Evolutionary conservation across 2,888 invertebrate species (phyloP).

Genomic region (Lepas anatifera): DNA sequence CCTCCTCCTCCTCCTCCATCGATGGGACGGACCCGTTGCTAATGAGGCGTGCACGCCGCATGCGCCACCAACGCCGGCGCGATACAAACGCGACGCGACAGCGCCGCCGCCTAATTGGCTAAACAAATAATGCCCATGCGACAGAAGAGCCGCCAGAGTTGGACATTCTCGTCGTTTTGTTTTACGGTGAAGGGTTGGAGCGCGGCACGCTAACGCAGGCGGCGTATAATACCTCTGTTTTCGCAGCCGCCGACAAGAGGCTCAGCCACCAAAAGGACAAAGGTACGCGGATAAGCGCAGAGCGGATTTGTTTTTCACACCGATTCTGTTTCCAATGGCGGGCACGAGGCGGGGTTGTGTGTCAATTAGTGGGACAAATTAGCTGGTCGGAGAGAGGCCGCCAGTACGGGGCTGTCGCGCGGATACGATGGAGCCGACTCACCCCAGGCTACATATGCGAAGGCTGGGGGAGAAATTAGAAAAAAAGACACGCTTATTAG

Average conservation of each 20-base stretch:
- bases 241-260: not conserved
- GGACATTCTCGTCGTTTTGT: not conserved
- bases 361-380: not conserved
- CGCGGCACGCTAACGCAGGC: no score
- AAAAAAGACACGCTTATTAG: no score
- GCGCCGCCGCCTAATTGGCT: not conserved
- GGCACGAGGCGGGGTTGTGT: not conserved
- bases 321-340: slow-evolving; percentile 2
- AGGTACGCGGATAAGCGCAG: not conserved
- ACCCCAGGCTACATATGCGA: no score
- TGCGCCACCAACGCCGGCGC: not conserved
- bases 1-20: not conserved
- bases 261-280: not conserved
- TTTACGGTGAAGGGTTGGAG: not conserved
- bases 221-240: not conserved
- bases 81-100: not conserved
- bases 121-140: not conserved
- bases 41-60: not conserved
- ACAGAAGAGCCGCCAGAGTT: not conserved
- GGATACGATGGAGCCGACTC: no score
- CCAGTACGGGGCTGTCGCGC: no score
- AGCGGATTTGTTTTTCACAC: slow-evolving; percentile 5
- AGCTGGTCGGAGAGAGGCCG: no score
- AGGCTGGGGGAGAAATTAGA: no score
- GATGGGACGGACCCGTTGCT: not conserved